Base-by-base conservation (phyloP, 2,888 invertebrate species). In the Lasioglossum marginatum region DNA sequence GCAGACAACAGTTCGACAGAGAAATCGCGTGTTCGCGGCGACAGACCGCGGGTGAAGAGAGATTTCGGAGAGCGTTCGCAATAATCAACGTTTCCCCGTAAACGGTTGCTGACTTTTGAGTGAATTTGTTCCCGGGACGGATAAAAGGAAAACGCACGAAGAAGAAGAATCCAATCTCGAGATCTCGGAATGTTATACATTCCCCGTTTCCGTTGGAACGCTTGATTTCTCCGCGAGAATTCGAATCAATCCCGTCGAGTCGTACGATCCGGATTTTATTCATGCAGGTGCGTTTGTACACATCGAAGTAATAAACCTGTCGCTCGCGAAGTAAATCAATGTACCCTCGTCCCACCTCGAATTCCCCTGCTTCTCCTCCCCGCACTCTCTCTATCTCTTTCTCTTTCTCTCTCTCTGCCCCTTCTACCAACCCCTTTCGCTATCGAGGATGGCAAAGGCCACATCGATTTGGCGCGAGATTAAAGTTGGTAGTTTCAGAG, bases 251-350 rank as follows among this genome's bases (percentile, higher is more conserved):
- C 90, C 81, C 88, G 66, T 23, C 77, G 79, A 85, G 82, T 82
- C 85, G 85, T 81, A 80, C 85, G 84, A 82, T 83, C 79, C 87
- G 85, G 85, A 90, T 90, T 90, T 90, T 91, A 91, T 90, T 90
- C 91, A 89, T 87, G 90, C 89, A 87, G 91, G 87, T 88, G 85
- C 91, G 82, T 91, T 86, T 88, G 88, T 88, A 89, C 89, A 89
- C 88, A 87, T 80, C 77, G 80, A 82, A 91, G 88, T 90, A 90
- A 91, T 90, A 90, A 90, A 90, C 88, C 91, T 91, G 91, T 90
- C 90, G 91, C 85, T 89, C 79, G 85, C 77, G 87, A 84, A 82
- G 89, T 90, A 89, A 90, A 90, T 90, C 90, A 90, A 90, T 88
- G 91, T 89, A 91, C 84, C 73, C 83, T 77, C 43, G 57, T 14